These are phyloP conservation scores for Halyomorpha halys DNA, from an alignment of 1,140 invertebrate species.

Conservation along the genomic window DNA sequence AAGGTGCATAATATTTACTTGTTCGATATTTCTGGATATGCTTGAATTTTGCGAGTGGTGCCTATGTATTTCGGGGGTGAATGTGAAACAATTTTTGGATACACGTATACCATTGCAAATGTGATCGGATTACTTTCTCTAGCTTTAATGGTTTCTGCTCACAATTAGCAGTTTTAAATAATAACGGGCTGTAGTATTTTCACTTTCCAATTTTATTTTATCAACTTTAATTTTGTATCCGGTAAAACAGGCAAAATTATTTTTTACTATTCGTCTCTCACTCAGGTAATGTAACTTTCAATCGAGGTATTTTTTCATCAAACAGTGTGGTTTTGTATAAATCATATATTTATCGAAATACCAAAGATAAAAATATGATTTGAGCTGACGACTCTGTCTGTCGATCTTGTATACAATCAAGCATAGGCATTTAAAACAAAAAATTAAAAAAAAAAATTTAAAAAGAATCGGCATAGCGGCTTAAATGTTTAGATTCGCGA, in stretches of 20 bases:
- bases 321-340: conserved; percentile 14
- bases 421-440: conserved; percentile 21
- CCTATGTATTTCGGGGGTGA: conserved; percentile 15
- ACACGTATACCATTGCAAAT: conserved; percentile 18
- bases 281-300: no score
- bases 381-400: conserved; percentile 2
- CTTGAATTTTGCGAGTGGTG: conserved; percentile 20
- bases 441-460: conserved; percentile 7
- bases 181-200: no score
- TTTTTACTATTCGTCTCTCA: no score
- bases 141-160: conserved; percentile 19
- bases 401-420: conserved; percentile 10
- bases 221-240: no score
- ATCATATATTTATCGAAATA: neutral
- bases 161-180: neutral
- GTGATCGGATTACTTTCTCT: conserved; percentile 21
- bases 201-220: no score
- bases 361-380: conserved; percentile 6
- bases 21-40: conserved; percentile 16
- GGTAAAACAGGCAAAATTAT: no score
- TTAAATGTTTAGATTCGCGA: conserved; percentile 24
- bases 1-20: conserved; percentile 12
- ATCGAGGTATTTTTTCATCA: neutral
- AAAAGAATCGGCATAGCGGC: conserved; percentile 18
- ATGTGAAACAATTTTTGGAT: neutral